Conservation (phyloP, 2,888 invertebrate genomes). For the Sisyra nigra region DNA sequence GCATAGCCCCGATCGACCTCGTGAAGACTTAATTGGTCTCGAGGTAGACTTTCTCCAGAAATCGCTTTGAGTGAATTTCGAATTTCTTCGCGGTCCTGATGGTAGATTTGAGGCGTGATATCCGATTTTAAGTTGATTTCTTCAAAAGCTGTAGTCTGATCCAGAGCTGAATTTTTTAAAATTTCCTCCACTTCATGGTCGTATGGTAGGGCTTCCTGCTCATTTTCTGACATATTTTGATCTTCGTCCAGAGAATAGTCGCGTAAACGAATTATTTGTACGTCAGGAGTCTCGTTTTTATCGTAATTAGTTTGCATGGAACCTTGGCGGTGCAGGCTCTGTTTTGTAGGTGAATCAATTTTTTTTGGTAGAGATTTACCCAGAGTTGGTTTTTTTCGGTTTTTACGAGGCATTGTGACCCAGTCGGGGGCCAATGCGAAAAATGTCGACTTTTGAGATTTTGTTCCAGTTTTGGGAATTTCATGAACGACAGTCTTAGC, state of each 20-base stretch:
- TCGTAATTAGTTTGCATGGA: neutral
- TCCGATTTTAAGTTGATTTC: conserved; percentile 16
- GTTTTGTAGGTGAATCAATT: neutral
- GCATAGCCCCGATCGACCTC: conserved; percentile 39
- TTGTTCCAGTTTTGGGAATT: conserved; percentile 35
- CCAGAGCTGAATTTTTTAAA: neutral
- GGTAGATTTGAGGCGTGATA: too few relatives aligned
- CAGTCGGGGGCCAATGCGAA: conserved; percentile 25
- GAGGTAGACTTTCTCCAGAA: conserved; percentile 21
- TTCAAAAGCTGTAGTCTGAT: conserved; percentile 30
- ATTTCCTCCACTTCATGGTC: conserved; percentile 5
- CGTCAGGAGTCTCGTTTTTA: neutral
- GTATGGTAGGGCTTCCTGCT: neutral
- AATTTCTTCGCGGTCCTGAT: too few relatives aligned
- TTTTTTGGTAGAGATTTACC: conserved; percentile 13
- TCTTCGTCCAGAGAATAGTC: conserved; percentile 1
- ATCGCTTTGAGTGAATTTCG: conserved; percentile 17
- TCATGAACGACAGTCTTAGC: conserved; percentile 31
- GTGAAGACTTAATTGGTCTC: conserved; percentile 24
- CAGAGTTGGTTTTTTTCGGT: conserved; percentile 31
- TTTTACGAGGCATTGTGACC: conserved; percentile 43
- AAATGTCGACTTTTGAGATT: conserved; percentile 21
- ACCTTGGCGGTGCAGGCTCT: neutral
- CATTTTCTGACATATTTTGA: neutral
- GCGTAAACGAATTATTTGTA: conserved; percentile 1